Base-by-base conservation (phyloP, 2,888 invertebrate species). In the Erynnis tages region DNA sequence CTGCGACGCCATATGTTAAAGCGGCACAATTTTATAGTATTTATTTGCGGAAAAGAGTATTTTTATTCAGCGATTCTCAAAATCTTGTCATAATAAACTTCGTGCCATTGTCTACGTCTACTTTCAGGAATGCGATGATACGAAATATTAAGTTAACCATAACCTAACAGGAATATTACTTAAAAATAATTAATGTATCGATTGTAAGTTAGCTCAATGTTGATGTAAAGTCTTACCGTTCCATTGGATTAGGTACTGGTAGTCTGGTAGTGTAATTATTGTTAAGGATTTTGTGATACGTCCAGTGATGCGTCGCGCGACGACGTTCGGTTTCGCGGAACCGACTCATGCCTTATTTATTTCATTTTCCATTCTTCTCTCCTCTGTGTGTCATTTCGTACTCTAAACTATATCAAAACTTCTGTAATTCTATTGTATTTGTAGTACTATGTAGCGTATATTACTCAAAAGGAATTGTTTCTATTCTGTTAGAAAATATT, bases 141-240 rank as follows among this genome's bases (percentile, higher is more conserved):
- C 63, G 69, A 67, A 71, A 75, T 77, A 75, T 73, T 69, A 76
- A 82, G 81, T 82, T 82, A 82, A 82, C 80, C 73, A 69, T 80
- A 77, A 60, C 82, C 77, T 87, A 86, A 88, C 87, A 85, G 85
- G 86, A 86, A 88, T 88, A 87, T 79, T 85, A 87, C 86, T 83
- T 88, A 87, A 87, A 71, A 76, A 69, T 76, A 71, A 76, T 75
- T 82, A 83, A 86, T 86, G 82, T 85, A 85, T 85, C 81, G 77
- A 76, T 73, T 78, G 77, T 88, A 88, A 89, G 86, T 79, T 87
- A 89, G 89, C 89, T 89, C 89, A 89, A 89, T 86, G 78, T 86
- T 74, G 68, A 76, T 84, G 80, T 83, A 78, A 83, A 81, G 79
- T 78, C 61, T 76, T 80, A 82, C 87, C 87, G 89, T 87, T 88